A percentile compares a stretch with the other conserved stretches of the same genome.
phyloP scores from a whole-genome alignment of 2,888 invertebrate genomes.

The Notocelia uddmanniana region DNA sequence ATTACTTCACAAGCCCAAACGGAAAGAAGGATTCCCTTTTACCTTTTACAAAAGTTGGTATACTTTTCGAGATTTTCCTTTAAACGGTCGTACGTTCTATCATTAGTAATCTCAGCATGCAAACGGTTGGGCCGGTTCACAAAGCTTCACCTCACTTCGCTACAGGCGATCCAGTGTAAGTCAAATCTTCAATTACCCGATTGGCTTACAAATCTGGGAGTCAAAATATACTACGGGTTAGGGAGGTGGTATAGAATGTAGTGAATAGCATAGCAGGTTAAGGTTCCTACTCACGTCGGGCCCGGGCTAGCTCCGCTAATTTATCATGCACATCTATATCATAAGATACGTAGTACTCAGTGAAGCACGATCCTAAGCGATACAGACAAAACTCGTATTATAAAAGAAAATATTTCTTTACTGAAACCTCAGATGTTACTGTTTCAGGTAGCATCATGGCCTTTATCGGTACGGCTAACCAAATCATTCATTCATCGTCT shows the following conservation, averaged over 20 bases:
- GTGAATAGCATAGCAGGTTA: conserved; percentile 28
- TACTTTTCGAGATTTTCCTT: conserved; percentile 38
- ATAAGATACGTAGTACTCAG: conserved; percentile 11
- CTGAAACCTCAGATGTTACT: too few relatives aligned
- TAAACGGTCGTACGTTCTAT: conserved; percentile 42
- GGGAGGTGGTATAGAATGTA: neutral
- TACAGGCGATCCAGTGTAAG: neutral
- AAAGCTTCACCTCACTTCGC: neutral
- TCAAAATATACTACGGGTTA: neutral
- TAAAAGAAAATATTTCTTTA: conserved; percentile 1
- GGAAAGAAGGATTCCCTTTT: conserved; percentile 43
- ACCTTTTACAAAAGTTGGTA: conserved; percentile 43
- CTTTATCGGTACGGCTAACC: too few relatives aligned
- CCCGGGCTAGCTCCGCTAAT: conserved; percentile 38
- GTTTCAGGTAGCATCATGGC: too few relatives aligned
- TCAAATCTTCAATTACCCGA: neutral
- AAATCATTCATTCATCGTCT: too few relatives aligned
- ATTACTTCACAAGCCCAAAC: conserved; percentile 37
- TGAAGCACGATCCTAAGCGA: conserved; percentile 17
- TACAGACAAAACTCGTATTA: conserved; percentile 17
- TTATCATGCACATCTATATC: conserved; percentile 45
- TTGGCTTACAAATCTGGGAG: neutral
- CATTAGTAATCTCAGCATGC: conserved; percentile 45
- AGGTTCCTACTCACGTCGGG: conserved; percentile 43
- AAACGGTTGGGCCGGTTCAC: conserved; percentile 28